A percentile compares a stretch with the other conserved stretches of the same genome.
Conservation (phyloP, 2,888 invertebrate species). For the Leptopilina drosophilae region DNA sequence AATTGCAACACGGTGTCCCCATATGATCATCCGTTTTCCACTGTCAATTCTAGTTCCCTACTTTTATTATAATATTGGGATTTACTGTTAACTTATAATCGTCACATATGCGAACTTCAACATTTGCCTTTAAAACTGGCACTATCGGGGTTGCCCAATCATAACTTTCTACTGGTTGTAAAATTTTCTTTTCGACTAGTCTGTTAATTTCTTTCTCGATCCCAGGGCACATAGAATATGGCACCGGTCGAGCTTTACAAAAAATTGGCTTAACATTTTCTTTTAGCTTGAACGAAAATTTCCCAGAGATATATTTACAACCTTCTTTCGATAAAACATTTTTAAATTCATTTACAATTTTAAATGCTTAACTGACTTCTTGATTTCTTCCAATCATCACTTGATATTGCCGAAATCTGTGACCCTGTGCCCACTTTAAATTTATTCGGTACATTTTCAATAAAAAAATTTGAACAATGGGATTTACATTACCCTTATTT, state of each 20-base stretch:
- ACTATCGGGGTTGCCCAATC: conserved; percentile 71
- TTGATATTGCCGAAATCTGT: conserved; percentile 7
- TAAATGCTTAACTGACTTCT: neutral
- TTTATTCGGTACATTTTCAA: neutral
- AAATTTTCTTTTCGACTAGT: conserved; percentile 53
- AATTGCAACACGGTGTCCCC: too few relatives aligned
- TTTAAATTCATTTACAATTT: conserved; percentile 8
- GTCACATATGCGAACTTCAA: conserved; percentile 66
- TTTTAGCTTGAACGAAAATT: conserved; percentile 52
- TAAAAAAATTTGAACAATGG: neutral
- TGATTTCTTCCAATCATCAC: conserved; percentile 2
- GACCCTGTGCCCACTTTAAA: conserved; percentile 13
- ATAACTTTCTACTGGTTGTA: conserved; percentile 56
- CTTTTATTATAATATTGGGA: conserved; percentile 50
- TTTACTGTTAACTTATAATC: conserved; percentile 70
- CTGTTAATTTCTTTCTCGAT: conserved; percentile 58
- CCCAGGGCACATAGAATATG: conserved; percentile 58
- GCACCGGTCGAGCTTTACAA: conserved; percentile 58
- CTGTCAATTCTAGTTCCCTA: too few relatives aligned
- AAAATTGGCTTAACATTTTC: conserved; percentile 48
- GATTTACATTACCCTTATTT: neutral
- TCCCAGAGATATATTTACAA: conserved; percentile 28
- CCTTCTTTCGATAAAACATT: neutral
- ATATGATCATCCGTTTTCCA: too few relatives aligned
- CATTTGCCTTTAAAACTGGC: conserved; percentile 68